Conservation (phyloP, 2,797 vertebrate genomes). For the Phalanger gymnotis region DNA sequence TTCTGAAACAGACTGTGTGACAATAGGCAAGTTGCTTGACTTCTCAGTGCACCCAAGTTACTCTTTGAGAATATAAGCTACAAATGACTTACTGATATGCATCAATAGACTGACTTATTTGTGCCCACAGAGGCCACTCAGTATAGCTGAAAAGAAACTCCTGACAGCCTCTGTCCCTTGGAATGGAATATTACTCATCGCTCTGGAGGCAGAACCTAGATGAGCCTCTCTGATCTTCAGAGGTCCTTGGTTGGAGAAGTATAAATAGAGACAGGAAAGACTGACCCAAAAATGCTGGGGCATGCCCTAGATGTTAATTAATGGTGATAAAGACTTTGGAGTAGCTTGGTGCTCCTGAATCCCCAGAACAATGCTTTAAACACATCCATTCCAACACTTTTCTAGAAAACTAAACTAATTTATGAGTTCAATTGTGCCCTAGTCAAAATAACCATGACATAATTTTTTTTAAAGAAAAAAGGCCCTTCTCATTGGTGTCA, state of each 20-base stretch:
- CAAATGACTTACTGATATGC: neutral
- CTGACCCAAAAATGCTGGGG: neutral
- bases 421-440: neutral
- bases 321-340: neutral
- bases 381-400: neutral
- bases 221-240: neutral
- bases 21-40: neutral
- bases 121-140: neutral
- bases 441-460: neutral
- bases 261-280: neutral
- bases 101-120: neutral
- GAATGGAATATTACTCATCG: neutral
- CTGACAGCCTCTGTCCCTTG: neutral
- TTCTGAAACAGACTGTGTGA: neutral
- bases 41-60: neutral
- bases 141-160: neutral
- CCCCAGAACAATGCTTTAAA: neutral
- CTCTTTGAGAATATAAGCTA: neutral
- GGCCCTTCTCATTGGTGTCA: neutral
- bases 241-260: neutral
- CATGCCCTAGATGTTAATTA: neutral
- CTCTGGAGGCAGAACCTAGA: neutral
- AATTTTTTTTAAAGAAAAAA: neutral
- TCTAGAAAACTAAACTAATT: neutral
- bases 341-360: neutral